Evolutionary conservation across 2,888 invertebrate genomes (phyloP).

Genomic region (Dugesia japonica): DNA sequence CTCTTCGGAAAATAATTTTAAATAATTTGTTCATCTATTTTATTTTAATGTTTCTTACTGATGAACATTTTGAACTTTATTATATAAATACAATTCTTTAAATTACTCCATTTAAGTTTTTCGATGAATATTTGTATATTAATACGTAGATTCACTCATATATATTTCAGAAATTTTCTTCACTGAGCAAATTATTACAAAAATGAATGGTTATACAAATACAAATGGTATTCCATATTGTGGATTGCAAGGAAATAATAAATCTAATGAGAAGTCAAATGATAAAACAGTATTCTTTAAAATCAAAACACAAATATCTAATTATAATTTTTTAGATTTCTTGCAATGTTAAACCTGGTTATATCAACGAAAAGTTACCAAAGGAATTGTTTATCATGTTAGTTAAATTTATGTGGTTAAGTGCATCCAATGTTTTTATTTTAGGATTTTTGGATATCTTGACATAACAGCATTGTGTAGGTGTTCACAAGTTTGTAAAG

Average conservation of each 20-base stretch:
- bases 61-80: slow-evolving; percentile 1
- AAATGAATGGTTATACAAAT: slow-evolving; percentile 1
- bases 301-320: background rate
- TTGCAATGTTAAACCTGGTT: background rate
- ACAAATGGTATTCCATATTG: background rate
- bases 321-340: background rate
- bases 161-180: background rate
- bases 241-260: slow-evolving; percentile 2
- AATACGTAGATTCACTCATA: background rate
- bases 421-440: too few species aligned
- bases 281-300: background rate
- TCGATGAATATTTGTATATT: background rate
- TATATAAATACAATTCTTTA: background rate
- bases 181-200: background rate
- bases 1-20: too few species aligned
- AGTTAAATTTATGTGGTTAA: background rate
- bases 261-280: background rate
- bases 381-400: background rate
- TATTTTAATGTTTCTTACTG: background rate
- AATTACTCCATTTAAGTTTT: background rate
- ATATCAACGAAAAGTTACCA: background rate
- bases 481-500: slow-evolving; percentile 62
- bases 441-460: slow-evolving; percentile 60
- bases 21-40: background rate
- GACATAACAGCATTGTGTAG: slow-evolving; percentile 85